phyloP scores from a whole-genome alignment of 2,797 vertebrate genomes.

The Pseudotriccus pelzelni region DNA sequence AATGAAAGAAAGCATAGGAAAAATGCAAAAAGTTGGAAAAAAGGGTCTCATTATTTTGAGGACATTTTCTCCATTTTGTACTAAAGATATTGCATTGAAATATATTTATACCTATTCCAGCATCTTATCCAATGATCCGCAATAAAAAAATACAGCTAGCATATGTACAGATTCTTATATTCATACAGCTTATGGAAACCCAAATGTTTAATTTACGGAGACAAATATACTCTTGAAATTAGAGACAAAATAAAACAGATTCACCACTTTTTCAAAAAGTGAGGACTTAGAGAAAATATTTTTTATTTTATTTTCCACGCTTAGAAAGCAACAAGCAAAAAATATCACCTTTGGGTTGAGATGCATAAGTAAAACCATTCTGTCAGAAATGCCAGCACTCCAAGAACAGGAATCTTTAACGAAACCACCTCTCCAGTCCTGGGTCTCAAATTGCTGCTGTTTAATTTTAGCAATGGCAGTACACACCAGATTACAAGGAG shows the following conservation, averaged over 20 bases:
- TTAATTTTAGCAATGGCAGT: not conserved
- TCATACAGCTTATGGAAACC: not conserved
- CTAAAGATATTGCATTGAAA: not conserved
- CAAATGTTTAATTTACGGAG: not conserved
- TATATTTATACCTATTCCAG: not conserved
- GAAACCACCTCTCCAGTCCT: not conserved
- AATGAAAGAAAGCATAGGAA: not conserved
- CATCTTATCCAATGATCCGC: not conserved
- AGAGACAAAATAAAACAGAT: not conserved
- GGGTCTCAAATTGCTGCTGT: not conserved
- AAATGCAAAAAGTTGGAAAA: not conserved
- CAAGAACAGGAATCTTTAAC: not conserved
- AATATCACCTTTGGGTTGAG: not conserved
- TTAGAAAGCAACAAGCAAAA: not conserved
- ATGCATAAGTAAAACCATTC: not conserved
- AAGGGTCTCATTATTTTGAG: not conserved
- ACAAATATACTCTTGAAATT: not conserved
- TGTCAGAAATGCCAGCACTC: not conserved
- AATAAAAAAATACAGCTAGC: not conserved
- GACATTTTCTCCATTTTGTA: not conserved
- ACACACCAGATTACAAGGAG: not conserved
- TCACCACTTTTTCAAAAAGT: not conserved
- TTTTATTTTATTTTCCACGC: not conserved
- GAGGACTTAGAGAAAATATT: not conserved
- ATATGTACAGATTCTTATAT: not conserved